Evolutionary conservation across 2,888 invertebrate species (phyloP), one percentile per base, ranked within the genome.

Genomic region (Ichneumoninae sp.): DNA sequence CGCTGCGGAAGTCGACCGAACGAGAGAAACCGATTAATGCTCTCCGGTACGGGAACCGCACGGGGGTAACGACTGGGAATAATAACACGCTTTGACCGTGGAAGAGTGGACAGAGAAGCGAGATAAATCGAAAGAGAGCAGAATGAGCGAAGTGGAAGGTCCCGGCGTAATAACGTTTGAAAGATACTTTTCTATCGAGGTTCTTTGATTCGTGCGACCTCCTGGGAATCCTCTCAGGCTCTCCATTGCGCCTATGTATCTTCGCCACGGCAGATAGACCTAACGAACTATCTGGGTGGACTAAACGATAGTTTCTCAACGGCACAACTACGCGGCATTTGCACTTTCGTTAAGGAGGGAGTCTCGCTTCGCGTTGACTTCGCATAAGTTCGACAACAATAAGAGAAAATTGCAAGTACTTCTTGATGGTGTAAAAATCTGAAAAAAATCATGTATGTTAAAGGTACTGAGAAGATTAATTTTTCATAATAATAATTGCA

Each of bases 241-340:
- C 70, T 50, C n/a, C 78, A 72, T 19, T 52, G 65, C 40, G 30
- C 5, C n/a, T 71, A 76, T 76, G 44, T 30, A 69, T 78, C 47
- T 62, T 36, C 22, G n/a, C 16, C 3, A n/a, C 50, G 69, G 52
- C 69, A 69, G 69, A 77, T 65, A 40, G 77, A 77, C 72, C 80
- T 74, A 70, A 80, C 72, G 77, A 78, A 84, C 80, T 69, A 70
- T 50, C 62, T 84, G 54, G 74, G 69, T 74, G 69, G 80, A 74
- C 54, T 62, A 70, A 54, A 13, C 81, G 74, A 79, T 81, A 84
- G 78, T 84, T 84, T 75, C 78, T 81, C 72, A 62, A 82, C 77
- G 78, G 78, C 81, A 36, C 76, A 26, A 72, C 74, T 50, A 10
- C 47, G 19, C n/a, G n/a, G 8, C 54, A 22, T 81, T 71, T 81